Conservation (phyloP, 1,140 invertebrate species). For the Limonius californicus region DNA sequence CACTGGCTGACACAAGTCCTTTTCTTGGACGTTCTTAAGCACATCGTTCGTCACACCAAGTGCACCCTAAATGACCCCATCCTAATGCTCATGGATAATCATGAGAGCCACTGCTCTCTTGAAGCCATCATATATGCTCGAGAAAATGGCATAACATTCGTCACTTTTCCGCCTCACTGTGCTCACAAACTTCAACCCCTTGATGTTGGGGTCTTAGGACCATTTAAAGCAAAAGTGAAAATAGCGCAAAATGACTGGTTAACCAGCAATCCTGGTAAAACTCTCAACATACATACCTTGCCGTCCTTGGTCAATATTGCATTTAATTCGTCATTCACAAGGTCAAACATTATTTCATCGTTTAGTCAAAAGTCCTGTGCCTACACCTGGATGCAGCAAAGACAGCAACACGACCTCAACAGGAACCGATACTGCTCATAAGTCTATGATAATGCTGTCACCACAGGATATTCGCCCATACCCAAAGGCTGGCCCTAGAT, state of each 20-base stretch:
- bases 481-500: too few species aligned
- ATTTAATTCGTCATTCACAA: too few species aligned
- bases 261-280: slow-evolving; percentile 10
- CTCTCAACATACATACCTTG: not conserved
- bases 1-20: not conserved
- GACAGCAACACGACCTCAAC: too few species aligned
- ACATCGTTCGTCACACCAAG: not conserved
- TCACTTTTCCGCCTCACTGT: slow-evolving; percentile 7
- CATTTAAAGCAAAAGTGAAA: slow-evolving; percentile 4
- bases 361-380: too few species aligned
- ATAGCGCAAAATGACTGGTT: slow-evolving; percentile 5
- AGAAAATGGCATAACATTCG: slow-evolving; percentile 10
- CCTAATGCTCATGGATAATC: slow-evolving; percentile 4
- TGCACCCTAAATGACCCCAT: not conserved
- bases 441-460: too few species aligned
- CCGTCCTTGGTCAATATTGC: too few species aligned
- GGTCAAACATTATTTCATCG: too few species aligned
- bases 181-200: slow-evolving; percentile 5
- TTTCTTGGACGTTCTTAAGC: not conserved
- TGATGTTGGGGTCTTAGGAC: slow-evolving; percentile 10
- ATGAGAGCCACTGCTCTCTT: slow-evolving; percentile 7
- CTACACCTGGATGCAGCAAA: too few species aligned
- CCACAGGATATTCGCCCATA: too few species aligned
- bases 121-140: not conserved
- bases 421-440: too few species aligned